Evolutionary conservation across 2,888 invertebrate genomes (phyloP), one percentile per base, ranked within the genome.

Genomic region (Flexamia atlantica): DNA sequence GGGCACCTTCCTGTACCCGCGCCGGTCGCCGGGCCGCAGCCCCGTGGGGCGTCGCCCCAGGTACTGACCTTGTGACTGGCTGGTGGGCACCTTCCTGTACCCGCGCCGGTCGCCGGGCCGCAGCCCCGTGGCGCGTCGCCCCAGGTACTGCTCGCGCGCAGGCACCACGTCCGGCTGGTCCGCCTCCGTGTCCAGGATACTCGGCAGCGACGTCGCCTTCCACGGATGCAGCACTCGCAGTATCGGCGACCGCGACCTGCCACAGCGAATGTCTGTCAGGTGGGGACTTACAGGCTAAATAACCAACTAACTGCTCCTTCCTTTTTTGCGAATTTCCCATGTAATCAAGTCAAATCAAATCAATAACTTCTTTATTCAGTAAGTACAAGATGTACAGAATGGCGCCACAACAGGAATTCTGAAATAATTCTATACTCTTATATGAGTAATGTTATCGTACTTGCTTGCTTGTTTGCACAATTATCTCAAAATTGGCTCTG

Each of bases 191-290:
- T 96, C 96, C 88, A 97, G 91, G 88, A 96, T 96, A 89, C 96
- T 96, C 0, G 97, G 97, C 88, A 97, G 90, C 84, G 96, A 96
- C 89, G 94, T 96, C 79, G 96, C 96, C 90, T 94, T 92, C 89
- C 82, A 83, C 3, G 57, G 28, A 4, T 36, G 32, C 40, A 83
- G 23, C 42, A 83, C 36, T 5, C 74, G 82, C 0, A 23, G 74
- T 20, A 83, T 46, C 9, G 82, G 82, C 17, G 82, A 83, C 0
- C 74, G 82, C 12, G 74, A 53, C 17, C 74, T 60, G 46, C 46
- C 7, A 14, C 7, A 2, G 36, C n/a, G n/a, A n/a, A n/a, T n/a
- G n/a, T n/a, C n/a, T n/a, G n/a, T n/a, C n/a, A n/a, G n/a, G n/a
- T n/a, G n/a, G n/a, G n/a, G n/a, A n/a, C n/a, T n/a, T n/a, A n/a